Conservation (phyloP, 2,888 invertebrate species). For the Pocota personata region DNA sequence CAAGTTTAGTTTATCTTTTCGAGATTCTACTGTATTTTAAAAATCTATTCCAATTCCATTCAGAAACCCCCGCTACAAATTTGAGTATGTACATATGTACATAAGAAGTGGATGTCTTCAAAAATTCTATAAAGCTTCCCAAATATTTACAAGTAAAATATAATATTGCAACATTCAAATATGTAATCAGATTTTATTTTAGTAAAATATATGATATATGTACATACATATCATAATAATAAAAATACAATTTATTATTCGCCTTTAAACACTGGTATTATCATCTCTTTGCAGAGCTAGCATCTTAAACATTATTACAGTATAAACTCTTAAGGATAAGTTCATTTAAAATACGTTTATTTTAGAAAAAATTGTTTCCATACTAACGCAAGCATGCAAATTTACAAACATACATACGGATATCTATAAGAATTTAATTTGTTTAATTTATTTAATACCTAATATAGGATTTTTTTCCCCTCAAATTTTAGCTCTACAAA, state of each 20-base stretch:
- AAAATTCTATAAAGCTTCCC: too few relatives aligned
- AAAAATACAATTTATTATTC: constrained; percentile 28
- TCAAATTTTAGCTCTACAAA: not conserved
- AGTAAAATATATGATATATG: constrained; percentile 21
- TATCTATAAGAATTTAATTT: constrained; percentile 1
- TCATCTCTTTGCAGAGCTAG: not conserved
- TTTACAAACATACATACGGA: not conserved
- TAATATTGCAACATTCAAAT: not conserved
- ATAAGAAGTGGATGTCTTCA: too few relatives aligned
- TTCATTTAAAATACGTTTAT: not conserved
- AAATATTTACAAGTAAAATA: too few relatives aligned
- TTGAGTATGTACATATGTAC: too few relatives aligned
- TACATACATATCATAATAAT: constrained; percentile 4
- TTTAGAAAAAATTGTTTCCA: not conserved
- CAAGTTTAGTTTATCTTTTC: too few relatives aligned
- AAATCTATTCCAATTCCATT: too few relatives aligned
- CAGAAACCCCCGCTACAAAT: too few relatives aligned
- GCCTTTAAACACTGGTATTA: not conserved
- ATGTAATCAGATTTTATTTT: not conserved
- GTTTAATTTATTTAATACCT: constrained; percentile 35
- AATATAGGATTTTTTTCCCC: constrained; percentile 55
- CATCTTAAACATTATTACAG: not conserved
- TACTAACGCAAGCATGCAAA: constrained; percentile 15
- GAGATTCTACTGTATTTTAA: too few relatives aligned
- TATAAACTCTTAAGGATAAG: constrained; percentile 13